phyloP scores from a whole-genome alignment of 92 coral and sea anemone species.

The Porites lobata region DNA sequence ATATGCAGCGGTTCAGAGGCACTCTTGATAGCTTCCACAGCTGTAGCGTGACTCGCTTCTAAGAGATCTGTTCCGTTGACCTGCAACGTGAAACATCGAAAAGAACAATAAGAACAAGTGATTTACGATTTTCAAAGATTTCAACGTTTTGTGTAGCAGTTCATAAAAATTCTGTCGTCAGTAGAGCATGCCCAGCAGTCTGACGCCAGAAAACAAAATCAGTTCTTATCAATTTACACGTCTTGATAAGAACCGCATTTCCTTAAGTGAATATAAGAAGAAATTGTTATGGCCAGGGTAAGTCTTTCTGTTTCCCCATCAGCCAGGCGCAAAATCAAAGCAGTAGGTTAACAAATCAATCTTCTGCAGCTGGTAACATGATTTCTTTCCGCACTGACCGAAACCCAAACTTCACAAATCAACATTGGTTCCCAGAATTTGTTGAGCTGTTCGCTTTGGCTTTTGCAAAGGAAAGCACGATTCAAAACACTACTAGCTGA shows the following conservation, averaged over 20 bases:
- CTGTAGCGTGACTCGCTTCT: slow-evolving; percentile 92
- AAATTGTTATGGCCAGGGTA: too few relatives aligned
- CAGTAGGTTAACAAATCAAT: too few relatives aligned
- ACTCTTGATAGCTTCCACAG: slow-evolving; percentile 91
- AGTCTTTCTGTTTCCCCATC: too few relatives aligned
- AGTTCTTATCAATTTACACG: not conserved
- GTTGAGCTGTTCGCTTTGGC: not conserved
- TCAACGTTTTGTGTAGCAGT: not conserved
- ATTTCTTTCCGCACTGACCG: too few relatives aligned
- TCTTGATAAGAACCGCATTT: not conserved
- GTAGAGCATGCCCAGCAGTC: not conserved
- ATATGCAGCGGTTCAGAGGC: slow-evolving; percentile 86
- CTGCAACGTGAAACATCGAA: slow-evolving; percentile 50
- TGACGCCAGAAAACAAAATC: not conserved
- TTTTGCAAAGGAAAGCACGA: not conserved
- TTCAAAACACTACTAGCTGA: not conserved
- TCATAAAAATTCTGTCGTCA: not conserved
- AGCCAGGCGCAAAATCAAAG: too few relatives aligned
- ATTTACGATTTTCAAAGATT: slow-evolving; percentile 32
- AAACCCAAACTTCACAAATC: not conserved
- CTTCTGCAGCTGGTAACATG: too few relatives aligned
- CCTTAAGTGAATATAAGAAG: too few relatives aligned
- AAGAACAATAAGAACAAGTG: not conserved
- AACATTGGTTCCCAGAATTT: not conserved
- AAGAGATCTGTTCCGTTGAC: slow-evolving; percentile 87